phyloP scores from a whole-genome alignment of 2,113 vertebrate species.

The Actinemys pallida region DNA sequence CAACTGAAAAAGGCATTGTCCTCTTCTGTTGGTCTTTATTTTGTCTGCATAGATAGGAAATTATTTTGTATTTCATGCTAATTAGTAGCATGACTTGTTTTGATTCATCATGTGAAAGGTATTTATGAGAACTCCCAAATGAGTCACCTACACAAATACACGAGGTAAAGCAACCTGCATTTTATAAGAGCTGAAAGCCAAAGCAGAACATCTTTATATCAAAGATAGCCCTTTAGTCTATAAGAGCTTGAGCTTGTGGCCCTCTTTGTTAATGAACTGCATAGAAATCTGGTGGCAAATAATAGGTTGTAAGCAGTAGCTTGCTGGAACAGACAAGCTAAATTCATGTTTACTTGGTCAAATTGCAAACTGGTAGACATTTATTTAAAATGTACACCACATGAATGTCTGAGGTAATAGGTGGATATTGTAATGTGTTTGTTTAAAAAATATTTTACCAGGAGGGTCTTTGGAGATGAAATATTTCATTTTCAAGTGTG shows the following conservation, averaged over 20 bases:
- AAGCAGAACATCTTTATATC: conserved; percentile 40
- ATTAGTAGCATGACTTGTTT: conserved; percentile 65
- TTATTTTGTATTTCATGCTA: conserved; percentile 74
- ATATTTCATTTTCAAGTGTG: conserved; percentile 70
- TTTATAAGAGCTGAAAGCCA: conserved; percentile 41
- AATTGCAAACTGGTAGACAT: conserved; percentile 67
- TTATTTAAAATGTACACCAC: conserved; percentile 75
- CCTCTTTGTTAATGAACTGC: conserved; percentile 43
- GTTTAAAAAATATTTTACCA: conserved; percentile 74
- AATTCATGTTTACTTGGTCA: conserved; percentile 64
- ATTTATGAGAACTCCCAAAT: conserved; percentile 67
- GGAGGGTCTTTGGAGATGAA: conserved; percentile 74
- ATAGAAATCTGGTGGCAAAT: conserved; percentile 42
- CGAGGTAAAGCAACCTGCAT: conserved; percentile 45
- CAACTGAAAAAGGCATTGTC: conserved; percentile 69
- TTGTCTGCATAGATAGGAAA: conserved; percentile 74
- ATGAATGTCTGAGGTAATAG: conserved; percentile 73
- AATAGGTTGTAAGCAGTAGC: conserved; percentile 37
- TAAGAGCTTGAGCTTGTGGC: background rate
- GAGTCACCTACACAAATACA: conserved; percentile 77
- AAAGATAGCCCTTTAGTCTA: conserved; percentile 45
- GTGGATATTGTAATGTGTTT: conserved; percentile 72
- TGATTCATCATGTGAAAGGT: conserved; percentile 75
- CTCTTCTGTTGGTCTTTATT: conserved; percentile 50
- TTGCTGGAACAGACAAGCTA: conserved; percentile 32